A percentile compares a stretch with the other conserved stretches of the same genome.
Conservation (phyloP, 2,113 vertebrate genomes). For the Balaenoptera acutorostrata region DNA sequence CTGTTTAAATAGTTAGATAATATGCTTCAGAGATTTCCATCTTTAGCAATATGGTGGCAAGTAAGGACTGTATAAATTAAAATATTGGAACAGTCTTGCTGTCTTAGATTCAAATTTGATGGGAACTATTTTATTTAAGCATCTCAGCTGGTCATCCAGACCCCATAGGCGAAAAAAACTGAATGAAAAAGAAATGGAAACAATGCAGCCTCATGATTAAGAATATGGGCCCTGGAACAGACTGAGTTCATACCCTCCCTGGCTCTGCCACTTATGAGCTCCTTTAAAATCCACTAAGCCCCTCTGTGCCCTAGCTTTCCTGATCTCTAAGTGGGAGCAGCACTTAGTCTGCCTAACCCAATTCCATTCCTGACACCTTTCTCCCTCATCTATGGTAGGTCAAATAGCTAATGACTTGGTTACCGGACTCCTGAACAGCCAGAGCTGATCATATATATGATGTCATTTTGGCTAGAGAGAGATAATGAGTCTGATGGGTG, state of each 20-base stretch:
- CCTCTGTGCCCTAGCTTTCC: not conserved
- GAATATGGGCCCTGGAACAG: not conserved
- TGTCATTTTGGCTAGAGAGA: not conserved
- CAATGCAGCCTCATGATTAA: not conserved
- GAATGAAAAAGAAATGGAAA: not conserved
- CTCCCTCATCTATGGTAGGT: not conserved
- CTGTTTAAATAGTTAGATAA: constrained; percentile 58
- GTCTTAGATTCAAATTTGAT: constrained; percentile 20
- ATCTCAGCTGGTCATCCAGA: not conserved
- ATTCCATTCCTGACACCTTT: not conserved
- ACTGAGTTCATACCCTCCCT: not conserved
- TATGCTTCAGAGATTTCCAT: constrained; percentile 24
- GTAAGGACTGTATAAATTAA: constrained; percentile 24
- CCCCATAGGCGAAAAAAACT: not conserved
- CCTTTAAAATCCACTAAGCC: not conserved
- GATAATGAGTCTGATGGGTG: not conserved
- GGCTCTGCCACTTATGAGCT: not conserved
- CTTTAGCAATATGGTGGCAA: constrained; percentile 38
- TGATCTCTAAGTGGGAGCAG: not conserved
- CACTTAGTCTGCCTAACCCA: not conserved
- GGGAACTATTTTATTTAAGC: constrained; percentile 24
- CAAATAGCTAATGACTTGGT: not conserved
- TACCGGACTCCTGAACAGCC: not conserved
- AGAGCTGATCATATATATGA: not conserved
- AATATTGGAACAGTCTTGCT: not conserved